phyloP scores from a whole-genome alignment of 2,888 invertebrate genomes.

The Papilio elwesi region DNA sequence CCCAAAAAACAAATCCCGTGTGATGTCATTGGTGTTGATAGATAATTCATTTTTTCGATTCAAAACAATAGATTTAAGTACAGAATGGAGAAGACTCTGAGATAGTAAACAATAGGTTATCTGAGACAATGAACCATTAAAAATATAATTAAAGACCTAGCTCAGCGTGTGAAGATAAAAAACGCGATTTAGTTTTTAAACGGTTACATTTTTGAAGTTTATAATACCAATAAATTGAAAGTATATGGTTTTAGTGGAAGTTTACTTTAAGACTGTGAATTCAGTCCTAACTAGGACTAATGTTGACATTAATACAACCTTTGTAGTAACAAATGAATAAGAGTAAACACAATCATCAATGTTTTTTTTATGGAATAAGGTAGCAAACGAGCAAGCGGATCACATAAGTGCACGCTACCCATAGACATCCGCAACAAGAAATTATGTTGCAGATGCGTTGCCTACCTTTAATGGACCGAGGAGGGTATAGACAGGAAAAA shows the following conservation, averaged over 20 bases:
- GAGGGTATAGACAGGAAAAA: no score
- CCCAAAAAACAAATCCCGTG: neutral
- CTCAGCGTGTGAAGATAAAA: neutral
- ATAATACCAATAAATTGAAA: neutral
- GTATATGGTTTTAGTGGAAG: neutral
- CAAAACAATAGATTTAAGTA: conserved; percentile 11
- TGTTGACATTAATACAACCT: no score
- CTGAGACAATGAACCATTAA: conserved; percentile 7
- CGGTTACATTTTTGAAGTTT: conserved; percentile 2
- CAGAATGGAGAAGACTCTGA: neutral
- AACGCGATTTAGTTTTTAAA: neutral
- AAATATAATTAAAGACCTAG: conserved; percentile 3
- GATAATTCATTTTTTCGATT: conserved; percentile 12
- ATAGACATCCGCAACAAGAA: no score
- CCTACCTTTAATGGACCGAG: no score
- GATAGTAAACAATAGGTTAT: conserved; percentile 22
- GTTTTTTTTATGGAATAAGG: no score
- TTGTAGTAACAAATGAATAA: no score
- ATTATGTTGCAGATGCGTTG: no score
- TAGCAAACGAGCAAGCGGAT: no score
- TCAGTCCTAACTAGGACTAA: no score
- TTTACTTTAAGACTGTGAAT: no score
- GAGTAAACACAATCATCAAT: no score
- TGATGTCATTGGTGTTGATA: neutral
- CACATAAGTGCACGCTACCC: no score